Base-by-base conservation (phyloP, 1,140 invertebrate species). In the Cydia strobilella region DNA sequence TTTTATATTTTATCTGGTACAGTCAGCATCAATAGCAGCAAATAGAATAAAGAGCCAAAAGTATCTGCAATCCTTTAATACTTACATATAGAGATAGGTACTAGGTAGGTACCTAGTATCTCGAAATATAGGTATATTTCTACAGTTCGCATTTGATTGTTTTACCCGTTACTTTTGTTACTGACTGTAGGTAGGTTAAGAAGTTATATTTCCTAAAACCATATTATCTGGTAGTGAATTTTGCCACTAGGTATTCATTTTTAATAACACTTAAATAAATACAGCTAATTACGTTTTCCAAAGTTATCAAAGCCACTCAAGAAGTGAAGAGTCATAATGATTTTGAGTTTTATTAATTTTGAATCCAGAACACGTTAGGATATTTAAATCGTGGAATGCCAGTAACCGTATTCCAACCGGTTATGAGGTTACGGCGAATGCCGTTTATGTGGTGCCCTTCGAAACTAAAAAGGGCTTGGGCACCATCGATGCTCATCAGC, bases 321-420 rank as follows among this genome's bases (percentile, higher is more conserved):
- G 7, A 59, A 59, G n/a, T 48, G 15, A 45, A 12, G 42, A 45
- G 42, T 23, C 54, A 59, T 59, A 59, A 59, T n/a, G 54, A 59
- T 59, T 23, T 59, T 54, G n/a, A 18, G n/a, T 54, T 54, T 69
- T n/a, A 69, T 69, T 65, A 65, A 31, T 65, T 69, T 69, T 20
- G 65, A 35, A 69, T 69, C 65, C 65, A 69, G 65, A 69, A 69
- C 65, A 69, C 65, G 65, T 69, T 69, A 69, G 65, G 65, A 69
- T 69, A 69, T 69, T 69, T 39, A 69, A 69, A 69, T 69, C 62
- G 65, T 69, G 65, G 65, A 69, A 69, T 69, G 65, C 65, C 65
- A 20, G 65, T 69, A 69, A 69, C 65, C 65, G 65, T 69, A 69
- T 69, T 69, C 31, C 65, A 69, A 69, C 65, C 65, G 65, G 65